Evolutionary conservation across 2,797 vertebrate genomes (phyloP), one percentile per base, ranked within the genome.

Genomic region (Presbytis comata): DNA sequence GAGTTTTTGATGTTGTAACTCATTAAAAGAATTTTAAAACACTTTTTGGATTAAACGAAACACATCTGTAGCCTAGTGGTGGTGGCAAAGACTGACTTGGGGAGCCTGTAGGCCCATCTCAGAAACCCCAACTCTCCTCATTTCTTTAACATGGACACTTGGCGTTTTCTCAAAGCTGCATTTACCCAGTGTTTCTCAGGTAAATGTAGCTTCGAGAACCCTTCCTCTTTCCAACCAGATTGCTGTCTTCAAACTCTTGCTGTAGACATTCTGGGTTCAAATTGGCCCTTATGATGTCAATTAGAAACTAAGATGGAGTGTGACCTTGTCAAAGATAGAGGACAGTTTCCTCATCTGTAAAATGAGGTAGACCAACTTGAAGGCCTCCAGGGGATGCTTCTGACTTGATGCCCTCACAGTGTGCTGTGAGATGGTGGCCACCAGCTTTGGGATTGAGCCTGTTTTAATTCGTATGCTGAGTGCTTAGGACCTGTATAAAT

Each of bases 391-490:
- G 36, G 61, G 26, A 4, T 14, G 30, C n/a, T 57, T 33, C 36
- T 1, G 2, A 7, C 14, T 72, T 22, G 36, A 5, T 16, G 41
- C 6, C 26, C 78, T 70, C 61, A 3, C 24, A 12, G 16, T 10
- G 5, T 0, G 0, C 76, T 9, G 6, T 8, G 5, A 22, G 3
- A 28, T 26, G 21, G 39, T 22, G n/a, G 4, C 11, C 0, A 17
- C 3, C 2, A 64, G 21, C 72, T 61, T 81, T 46, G 16, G 10
- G 28, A 50, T 64, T n/a, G 28, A 74, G 17, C 21, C 9, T 36
- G 8, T 24, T 39, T 36, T 88, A 44, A 36, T 67, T 85, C 74
- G 3, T 8, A 0, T 50, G 28, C 70, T 44, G n/a, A 28, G 21
- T 83, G 28, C 78, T 36, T 39, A 26, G 28, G 6, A 19, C 57